Conservation (phyloP, 2,888 invertebrate species). For the Masnerella sp. region DNA sequence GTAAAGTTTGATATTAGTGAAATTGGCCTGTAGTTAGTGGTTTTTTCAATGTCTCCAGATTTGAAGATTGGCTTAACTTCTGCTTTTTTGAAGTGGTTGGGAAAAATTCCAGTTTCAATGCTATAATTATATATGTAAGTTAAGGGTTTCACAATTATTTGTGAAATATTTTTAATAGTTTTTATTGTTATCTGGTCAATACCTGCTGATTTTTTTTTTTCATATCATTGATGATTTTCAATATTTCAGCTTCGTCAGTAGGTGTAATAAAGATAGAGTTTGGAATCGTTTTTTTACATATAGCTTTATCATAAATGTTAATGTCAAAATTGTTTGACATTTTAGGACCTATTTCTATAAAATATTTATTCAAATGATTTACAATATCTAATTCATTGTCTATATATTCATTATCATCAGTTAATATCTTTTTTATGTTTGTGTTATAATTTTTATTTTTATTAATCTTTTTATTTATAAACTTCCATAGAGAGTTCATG, state of each 20-base stretch:
- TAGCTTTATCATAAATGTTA: not conserved
- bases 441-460: constrained; percentile 8
- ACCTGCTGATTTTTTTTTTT: constrained; percentile 21
- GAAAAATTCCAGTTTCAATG: constrained; percentile 7
- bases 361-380: constrained; percentile 14
- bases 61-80: constrained; percentile 12
- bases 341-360: not conserved
- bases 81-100: constrained; percentile 16
- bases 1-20: constrained; percentile 18
- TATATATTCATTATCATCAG: not conserved
- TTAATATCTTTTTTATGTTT: not conserved
- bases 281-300: not conserved
- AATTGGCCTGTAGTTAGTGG: constrained; percentile 25
- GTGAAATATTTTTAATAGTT: constrained; percentile 7
- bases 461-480: constrained; percentile 1
- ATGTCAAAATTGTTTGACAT: not conserved
- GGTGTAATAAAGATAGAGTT: not conserved
- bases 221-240: constrained; percentile 2
- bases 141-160: not conserved
- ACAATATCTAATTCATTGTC: not conserved
- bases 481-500: not conserved
- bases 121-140: constrained; percentile 10
- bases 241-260: constrained; percentile 10
- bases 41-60: not conserved
- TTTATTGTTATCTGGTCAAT: constrained; percentile 14